Evolutionary conservation across 2,797 vertebrate genomes (phyloP).

Genomic region (Myioborus miniatus): DNA sequence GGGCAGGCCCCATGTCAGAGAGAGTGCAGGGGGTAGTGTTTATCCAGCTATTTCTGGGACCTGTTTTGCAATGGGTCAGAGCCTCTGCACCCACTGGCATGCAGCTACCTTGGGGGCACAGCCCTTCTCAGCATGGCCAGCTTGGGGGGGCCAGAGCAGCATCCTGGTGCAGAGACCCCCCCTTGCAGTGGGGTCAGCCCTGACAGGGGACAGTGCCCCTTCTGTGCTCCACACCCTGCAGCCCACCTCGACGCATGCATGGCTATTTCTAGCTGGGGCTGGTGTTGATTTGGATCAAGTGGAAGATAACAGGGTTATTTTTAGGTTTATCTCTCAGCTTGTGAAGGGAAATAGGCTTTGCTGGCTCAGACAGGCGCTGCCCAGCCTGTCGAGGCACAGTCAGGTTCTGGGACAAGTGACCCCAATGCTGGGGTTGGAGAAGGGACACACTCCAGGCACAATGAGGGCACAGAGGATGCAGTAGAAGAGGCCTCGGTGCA

Average conservation of each 20-base stretch:
- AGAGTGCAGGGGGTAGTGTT: not conserved
- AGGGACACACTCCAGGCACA: not conserved
- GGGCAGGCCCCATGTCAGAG: not conserved
- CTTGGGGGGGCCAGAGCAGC: rapidly evolving
- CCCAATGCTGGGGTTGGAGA: rapidly evolving
- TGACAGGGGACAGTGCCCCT: rapidly evolving
- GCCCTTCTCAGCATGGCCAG: not conserved
- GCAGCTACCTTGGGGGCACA: not conserved
- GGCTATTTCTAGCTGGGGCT: slow-evolving; percentile 5
- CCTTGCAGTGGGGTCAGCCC: not conserved
- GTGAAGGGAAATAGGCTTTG: not conserved
- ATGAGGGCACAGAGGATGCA: not conserved
- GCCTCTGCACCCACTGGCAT: not conserved
- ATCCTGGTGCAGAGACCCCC: not conserved
- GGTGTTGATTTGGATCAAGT: not conserved
- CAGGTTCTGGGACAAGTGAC: not conserved
- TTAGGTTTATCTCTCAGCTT: slow-evolving; percentile 10
- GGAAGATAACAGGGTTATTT: slow-evolving; percentile 40
- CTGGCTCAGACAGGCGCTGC: not conserved
- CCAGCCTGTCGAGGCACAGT: not conserved
- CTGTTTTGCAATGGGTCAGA: not conserved
- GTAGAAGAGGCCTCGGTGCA: rapidly evolving
- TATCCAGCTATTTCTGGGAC: slow-evolving; percentile 12
- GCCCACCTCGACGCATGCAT: not conserved
- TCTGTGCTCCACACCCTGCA: not conserved